Conservation (phyloP, 1,140 invertebrate species). For the Drosophila kikkawai region DNA sequence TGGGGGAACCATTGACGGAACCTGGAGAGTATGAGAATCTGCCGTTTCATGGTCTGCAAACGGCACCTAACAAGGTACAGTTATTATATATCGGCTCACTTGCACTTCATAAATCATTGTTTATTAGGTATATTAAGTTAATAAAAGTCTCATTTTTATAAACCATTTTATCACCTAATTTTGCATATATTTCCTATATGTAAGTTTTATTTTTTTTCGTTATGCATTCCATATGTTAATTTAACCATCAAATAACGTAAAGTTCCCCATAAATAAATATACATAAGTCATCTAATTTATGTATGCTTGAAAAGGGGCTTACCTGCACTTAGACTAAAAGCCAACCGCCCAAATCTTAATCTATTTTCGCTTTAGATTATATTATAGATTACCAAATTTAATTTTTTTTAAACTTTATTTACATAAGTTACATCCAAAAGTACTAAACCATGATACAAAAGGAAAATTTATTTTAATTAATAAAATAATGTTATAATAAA, state of each 20-base stretch:
- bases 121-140: not conserved
- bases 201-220: not conserved
- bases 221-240: not conserved
- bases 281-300: not conserved
- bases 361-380: not conserved
- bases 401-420: not conserved
- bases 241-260: not conserved
- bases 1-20: constrained; percentile 85
- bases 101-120: not conserved
- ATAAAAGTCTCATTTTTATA: not conserved
- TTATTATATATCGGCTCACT: constrained; percentile 26
- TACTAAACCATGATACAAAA: not conserved
- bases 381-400: not conserved
- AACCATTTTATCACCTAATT: not conserved
- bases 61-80: constrained; percentile 94
- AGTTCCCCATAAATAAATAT: not conserved
- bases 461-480: not conserved
- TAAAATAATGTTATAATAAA: not conserved
- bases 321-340: not conserved
- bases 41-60: constrained; percentile 96
- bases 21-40: constrained; percentile 96
- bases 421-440: not conserved
- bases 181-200: not conserved
- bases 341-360: not conserved
- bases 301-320: not conserved